These are phyloP conservation scores for Malurus leucopterus DNA, from an alignment of 2,797 vertebrate genomes.

Conservation along the genomic window DNA sequence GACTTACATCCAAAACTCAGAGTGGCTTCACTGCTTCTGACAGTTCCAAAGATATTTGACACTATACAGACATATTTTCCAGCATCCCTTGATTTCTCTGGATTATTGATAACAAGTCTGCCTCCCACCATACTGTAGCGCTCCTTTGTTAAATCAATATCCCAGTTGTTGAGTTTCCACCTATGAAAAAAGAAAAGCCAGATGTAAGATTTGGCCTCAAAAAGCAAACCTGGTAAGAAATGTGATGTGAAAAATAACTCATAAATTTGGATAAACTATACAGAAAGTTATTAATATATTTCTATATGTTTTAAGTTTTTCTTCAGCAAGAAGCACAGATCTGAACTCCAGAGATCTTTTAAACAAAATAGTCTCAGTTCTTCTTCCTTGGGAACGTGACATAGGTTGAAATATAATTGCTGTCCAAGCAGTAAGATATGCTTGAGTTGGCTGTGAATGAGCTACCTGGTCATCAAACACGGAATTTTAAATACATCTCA, in stretches of 20 bases:
- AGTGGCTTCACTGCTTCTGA: conserved; percentile 86
- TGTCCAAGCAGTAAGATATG: not conserved
- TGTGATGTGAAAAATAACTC: not conserved
- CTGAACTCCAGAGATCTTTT: not conserved
- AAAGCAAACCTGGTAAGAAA: not conserved
- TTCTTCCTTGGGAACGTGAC: not conserved
- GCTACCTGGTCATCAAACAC: not conserved
- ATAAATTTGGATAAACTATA: not conserved
- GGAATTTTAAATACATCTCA: not conserved
- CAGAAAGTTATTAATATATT: not conserved
- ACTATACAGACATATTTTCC: conserved; percentile 89
- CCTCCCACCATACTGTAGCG: conserved; percentile 87
- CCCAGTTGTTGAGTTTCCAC: conserved; percentile 83
- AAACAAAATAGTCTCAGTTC: not conserved
- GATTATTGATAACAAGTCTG: conserved; percentile 88
- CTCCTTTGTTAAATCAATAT: conserved; percentile 79
- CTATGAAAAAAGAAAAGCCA: conserved; percentile 67
- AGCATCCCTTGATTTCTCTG: conserved; percentile 81
- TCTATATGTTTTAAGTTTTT: not conserved
- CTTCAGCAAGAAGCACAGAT: not conserved
- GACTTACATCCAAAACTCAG: conserved; percentile 94
- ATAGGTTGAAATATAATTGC: not conserved
- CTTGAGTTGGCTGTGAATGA: not conserved
- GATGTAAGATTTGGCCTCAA: not conserved
- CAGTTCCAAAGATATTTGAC: conserved; percentile 82